Percentiles rank a stretch among this genome's conserved stretches.
These are phyloP conservation scores for Imbricaverruca yamaguchii DNA, from an alignment of 2,888 invertebrate genomes.

Conservation along the genomic window DNA sequence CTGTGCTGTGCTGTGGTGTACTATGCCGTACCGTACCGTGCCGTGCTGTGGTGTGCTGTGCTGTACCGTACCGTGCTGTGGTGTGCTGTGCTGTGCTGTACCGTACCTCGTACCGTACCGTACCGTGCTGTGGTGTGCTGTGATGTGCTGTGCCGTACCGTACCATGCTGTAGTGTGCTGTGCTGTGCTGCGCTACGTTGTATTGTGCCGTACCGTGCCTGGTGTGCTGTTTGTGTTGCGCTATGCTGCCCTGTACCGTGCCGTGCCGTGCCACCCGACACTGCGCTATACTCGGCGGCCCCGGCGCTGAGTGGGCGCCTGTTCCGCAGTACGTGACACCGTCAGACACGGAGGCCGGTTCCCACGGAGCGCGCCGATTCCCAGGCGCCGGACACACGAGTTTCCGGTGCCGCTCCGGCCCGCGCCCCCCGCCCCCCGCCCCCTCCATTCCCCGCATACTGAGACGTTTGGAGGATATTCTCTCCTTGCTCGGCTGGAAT, in stretches of 20 bases:
- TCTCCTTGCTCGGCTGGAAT: too few species aligned
- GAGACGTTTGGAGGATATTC: too few species aligned
- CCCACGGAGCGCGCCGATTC: too few species aligned
- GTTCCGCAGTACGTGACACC: too few species aligned
- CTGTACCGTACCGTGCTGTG: neutral
- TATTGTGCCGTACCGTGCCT: neutral
- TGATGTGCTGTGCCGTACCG: neutral
- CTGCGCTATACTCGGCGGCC: too few species aligned
- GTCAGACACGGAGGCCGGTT: too few species aligned
- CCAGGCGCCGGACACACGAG: too few species aligned
- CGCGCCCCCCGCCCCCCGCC: too few species aligned
- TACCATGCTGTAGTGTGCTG: neutral
- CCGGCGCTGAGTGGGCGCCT: too few species aligned
- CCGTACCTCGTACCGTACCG: neutral
- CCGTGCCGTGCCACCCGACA: too few species aligned
- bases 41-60: neutral
- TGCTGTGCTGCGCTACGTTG: conserved; percentile 11
- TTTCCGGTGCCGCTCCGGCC: too few species aligned
- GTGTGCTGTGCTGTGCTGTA: neutral
- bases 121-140: conserved; percentile 15
- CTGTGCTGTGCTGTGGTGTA: conserved; percentile 2
- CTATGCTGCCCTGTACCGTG: neutral
- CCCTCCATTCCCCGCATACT: too few species aligned
- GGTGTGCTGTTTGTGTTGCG: neutral
- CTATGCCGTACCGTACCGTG: neutral